Base-by-base conservation (phyloP, 2,888 invertebrate species). In the Synergus umbraculus region DNA sequence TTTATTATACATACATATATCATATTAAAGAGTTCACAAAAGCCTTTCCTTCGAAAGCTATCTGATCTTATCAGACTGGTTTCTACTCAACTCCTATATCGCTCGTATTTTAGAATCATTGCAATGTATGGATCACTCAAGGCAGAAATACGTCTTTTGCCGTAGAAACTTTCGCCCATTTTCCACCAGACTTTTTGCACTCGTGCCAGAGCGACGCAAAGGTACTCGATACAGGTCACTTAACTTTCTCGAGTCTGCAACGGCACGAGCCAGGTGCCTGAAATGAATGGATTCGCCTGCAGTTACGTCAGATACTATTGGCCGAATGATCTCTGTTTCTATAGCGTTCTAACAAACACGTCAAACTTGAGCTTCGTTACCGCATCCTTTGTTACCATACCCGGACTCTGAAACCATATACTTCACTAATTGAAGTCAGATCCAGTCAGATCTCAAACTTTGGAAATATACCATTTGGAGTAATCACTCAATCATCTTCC, bases 231-330 rank as follows among this genome's bases (percentile, higher is more conserved):
- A 87, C 88, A 85, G 86, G 87, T 86, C 86, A 84, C 84, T 86
- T 86, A 87, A 89, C 88, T 90, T 89, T 89, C 87, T 86, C 89
- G 85, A 84, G 83, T 82, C 78, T 65, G 69, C 80, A 77, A 80
- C 80, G 85, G 82, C 83, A 84, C 84, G 85, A 85, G 88, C 84
- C 86, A 84, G 84, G 83, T 85, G 86, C 86, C 86, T 83, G 81
- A 83, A 81, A 86, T 84, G 87, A 90, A 89, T 90, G 88, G 88
- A 90, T 90, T 90, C 85, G 84, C 83, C 67, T 78, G 82, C 84
- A n/a, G 73, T 90, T 89, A 89, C 88, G 85, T 90, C 87, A 89
- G 84, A 78, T 79, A 54, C 41, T 54, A 73, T 73, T 54, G 54
- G 49, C 37, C 66, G 18, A 66, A 54, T 54, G 41, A 73, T 15